phyloP scores from a whole-genome alignment of 2,888 invertebrate genomes.

The Folsomia candida region DNA sequence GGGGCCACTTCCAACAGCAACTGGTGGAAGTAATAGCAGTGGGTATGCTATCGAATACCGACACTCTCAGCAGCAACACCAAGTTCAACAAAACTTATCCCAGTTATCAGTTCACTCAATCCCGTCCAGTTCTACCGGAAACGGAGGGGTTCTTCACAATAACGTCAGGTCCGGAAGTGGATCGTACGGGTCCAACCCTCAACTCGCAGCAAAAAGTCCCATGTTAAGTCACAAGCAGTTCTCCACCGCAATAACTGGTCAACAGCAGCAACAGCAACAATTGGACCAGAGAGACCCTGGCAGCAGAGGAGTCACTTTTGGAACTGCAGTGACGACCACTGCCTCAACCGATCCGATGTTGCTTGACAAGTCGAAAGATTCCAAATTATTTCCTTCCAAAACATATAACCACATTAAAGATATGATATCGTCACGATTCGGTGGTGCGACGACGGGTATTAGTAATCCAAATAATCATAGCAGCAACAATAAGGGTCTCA shows the following conservation, averaged over 20 bases:
- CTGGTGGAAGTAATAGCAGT: constrained; percentile 14
- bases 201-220: constrained; percentile 45
- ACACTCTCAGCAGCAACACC: constrained; percentile 31
- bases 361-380: constrained; percentile 40
- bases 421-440: constrained; percentile 77
- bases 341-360: constrained; percentile 13
- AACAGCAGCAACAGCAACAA: too few species aligned
- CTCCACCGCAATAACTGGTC: constrained; percentile 20
- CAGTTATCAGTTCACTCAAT: constrained; percentile 45
- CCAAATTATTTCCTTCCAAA: constrained; percentile 65
- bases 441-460: constrained; percentile 59
- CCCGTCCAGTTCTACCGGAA: constrained; percentile 14
- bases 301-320: not conserved
- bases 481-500: constrained; percentile 13
- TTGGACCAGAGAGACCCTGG: too few species aligned
- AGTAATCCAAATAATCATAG: not conserved
- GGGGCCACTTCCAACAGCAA: constrained; percentile 17
- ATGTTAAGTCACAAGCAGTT: constrained; percentile 43
- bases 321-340: too few species aligned
- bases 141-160: constrained; percentile 22
- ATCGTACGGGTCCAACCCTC: constrained; percentile 33
- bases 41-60: constrained; percentile 47
- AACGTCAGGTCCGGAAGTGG: constrained; percentile 25
- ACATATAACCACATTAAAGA: constrained; percentile 80
- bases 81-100: constrained; percentile 42